Evolutionary conservation across 2,888 invertebrate genomes (phyloP).

Genomic region (Scaptomyza parva): DNA sequence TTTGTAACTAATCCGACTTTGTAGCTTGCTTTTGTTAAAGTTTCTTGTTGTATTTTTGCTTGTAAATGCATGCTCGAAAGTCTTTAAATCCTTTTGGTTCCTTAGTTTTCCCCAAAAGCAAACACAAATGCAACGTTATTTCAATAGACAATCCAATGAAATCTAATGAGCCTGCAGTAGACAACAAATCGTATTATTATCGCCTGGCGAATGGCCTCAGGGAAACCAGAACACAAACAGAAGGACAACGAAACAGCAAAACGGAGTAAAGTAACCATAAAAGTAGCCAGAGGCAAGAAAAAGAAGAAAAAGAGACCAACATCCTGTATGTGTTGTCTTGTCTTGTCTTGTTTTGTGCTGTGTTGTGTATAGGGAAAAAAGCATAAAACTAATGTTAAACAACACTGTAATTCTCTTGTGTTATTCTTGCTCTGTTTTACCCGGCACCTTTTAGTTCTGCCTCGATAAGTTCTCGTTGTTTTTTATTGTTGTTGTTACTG

Average conservation of each 20-base stretch:
- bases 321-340: background rate
- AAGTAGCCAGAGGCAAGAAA: slow-evolving; percentile 56
- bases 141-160: slow-evolving; percentile 49
- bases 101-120: no score
- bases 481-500: no score
- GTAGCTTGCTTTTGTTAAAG: background rate
- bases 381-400: slow-evolving; percentile 72
- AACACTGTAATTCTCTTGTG: slow-evolving; percentile 31
- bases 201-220: slow-evolving; percentile 57
- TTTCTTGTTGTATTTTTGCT: no score
- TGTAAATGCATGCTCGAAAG: no score
- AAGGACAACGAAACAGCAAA: slow-evolving; percentile 14
- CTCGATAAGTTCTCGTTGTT: slow-evolving; percentile 31
- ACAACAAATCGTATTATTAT: slow-evolving; percentile 71
- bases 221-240: slow-evolving; percentile 15
- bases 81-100: no score
- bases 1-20: background rate
- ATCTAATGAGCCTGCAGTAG: slow-evolving; percentile 72
- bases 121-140: slow-evolving; percentile 32
- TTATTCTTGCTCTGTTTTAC: slow-evolving; percentile 6
- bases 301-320: slow-evolving; percentile 16
- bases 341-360: no score
- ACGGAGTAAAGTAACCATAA: slow-evolving; percentile 53
- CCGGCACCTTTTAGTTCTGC: slow-evolving; percentile 33
- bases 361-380: slow-evolving; percentile 31